Conservation (phyloP, 2,888 invertebrate genomes). For the Sylvicola fuscatus region DNA sequence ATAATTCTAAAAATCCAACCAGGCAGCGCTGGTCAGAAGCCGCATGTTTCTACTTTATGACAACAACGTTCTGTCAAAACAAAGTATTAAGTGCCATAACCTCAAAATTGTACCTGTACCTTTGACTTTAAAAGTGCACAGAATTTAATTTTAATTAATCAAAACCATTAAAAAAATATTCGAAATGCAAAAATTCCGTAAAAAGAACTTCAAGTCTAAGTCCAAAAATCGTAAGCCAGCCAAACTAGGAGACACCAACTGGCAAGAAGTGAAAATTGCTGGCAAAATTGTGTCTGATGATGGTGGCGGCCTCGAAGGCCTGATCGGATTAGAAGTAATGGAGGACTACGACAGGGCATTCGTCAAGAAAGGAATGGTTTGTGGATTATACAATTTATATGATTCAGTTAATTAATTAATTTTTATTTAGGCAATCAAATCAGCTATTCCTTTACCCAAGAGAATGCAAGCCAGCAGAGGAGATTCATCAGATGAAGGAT, state of each 20-base stretch:
- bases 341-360: conserved; percentile 36
- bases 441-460: conserved; percentile 5
- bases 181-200: too few species aligned
- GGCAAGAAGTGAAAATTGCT: conserved; percentile 45
- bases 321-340: conserved; percentile 61
- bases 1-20: not conserved
- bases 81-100: too few species aligned
- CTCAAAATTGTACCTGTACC: too few species aligned
- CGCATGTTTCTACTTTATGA: too few species aligned
- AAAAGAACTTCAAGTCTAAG: too few species aligned
- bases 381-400: not conserved
- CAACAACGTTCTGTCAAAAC: too few species aligned
- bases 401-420: not conserved
- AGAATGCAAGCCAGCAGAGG: conserved; percentile 7
- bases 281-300: conserved; percentile 28
- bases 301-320: conserved; percentile 34
- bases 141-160: too few species aligned
- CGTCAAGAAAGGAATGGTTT: conserved; percentile 25
- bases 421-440: conserved; percentile 15
- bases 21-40: too few species aligned
- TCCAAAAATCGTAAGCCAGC: not conserved
- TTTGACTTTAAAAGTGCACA: too few species aligned
- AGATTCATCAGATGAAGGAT: conserved; percentile 7
- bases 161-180: too few species aligned
- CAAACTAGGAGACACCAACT: conserved; percentile 14